phyloP scores from a whole-genome alignment of 1,140 invertebrate species.

The Grapholita molesta region DNA sequence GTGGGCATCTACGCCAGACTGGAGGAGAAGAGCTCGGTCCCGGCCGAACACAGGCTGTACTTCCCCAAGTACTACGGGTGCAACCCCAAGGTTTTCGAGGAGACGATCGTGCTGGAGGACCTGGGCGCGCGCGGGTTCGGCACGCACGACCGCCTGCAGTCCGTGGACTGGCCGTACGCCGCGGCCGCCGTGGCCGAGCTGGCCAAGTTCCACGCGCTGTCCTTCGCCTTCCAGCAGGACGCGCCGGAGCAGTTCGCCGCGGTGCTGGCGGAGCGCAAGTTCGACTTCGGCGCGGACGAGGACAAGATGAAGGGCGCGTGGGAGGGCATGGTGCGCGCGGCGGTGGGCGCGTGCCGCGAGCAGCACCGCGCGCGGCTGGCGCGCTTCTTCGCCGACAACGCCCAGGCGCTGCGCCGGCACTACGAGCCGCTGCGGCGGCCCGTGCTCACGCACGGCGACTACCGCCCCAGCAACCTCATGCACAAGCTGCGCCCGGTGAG shows the following conservation, averaged over 20 bases:
- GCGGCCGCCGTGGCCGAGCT: conserved; percentile 36
- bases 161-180: conserved; percentile 49
- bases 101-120: conserved; percentile 50
- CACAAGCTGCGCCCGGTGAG: conserved; percentile 30
- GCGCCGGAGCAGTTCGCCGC: conserved; percentile 35
- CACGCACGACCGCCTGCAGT: conserved; percentile 42
- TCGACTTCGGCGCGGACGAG: background rate
- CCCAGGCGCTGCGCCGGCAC: conserved; percentile 8
- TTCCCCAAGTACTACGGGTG: conserved; percentile 42
- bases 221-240: conserved; percentile 36
- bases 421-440: conserved; percentile 23
- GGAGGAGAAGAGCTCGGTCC: conserved; percentile 29
- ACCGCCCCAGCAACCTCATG: conserved; percentile 27
- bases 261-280: background rate
- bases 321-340: conserved; percentile 19
- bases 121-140: conserved; percentile 37
- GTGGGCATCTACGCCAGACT: conserved; percentile 21
- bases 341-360: conserved; percentile 24
- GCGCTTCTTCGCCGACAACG: conserved; percentile 19
- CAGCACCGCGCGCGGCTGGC: conserved; percentile 27
- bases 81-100: conserved; percentile 30
- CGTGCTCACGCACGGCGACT: conserved; percentile 46
- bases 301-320: conserved; percentile 17
- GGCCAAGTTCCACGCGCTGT: conserved; percentile 53
- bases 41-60: conserved; percentile 20